Conservation (phyloP, 1,140 invertebrate species). For the Leptonema lineaticorne region DNA sequence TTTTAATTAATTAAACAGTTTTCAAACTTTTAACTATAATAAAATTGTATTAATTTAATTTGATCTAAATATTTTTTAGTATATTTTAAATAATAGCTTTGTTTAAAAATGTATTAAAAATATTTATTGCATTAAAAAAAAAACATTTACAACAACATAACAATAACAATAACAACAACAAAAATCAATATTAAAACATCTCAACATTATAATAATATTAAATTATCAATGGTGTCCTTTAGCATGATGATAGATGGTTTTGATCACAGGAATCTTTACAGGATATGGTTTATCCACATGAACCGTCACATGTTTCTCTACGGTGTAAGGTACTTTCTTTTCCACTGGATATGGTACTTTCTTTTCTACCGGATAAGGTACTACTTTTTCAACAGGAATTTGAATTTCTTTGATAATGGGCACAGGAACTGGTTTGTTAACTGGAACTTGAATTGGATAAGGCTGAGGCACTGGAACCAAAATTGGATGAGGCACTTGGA, state of each 20-base stretch:
- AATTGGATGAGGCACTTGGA: slow-evolving; percentile 68
- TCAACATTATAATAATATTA: slow-evolving; percentile 43
- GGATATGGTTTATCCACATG: slow-evolving; percentile 73
- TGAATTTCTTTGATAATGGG: slow-evolving; percentile 71
- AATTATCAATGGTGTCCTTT: slow-evolving; percentile 49
- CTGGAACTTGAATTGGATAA: slow-evolving; percentile 72
- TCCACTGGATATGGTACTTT: slow-evolving; percentile 70
- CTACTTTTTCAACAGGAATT: slow-evolving; percentile 70
- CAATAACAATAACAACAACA: slow-evolving; percentile 31
- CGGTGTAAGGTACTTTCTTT: slow-evolving; percentile 69
- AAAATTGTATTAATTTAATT: no score
- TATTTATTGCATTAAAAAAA: no score
- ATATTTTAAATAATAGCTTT: no score
- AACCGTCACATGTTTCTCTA: slow-evolving; percentile 70
- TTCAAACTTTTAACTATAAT: no score
- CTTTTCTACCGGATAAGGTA: slow-evolving; percentile 73
- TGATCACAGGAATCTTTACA: slow-evolving; percentile 72
- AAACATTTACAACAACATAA: slow-evolving; percentile 26
- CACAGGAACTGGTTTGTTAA: slow-evolving; percentile 69
- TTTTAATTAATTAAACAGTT: no score
- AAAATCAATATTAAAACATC: background rate
- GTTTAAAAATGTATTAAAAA: slow-evolving; percentile 18
- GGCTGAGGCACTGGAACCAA: slow-evolving; percentile 69
- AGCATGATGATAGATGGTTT: slow-evolving; percentile 65
- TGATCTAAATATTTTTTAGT: no score